Evolutionary conservation across 2,888 invertebrate species (phyloP).

Genomic region (Sinohyriopsis cumingii): DNA sequence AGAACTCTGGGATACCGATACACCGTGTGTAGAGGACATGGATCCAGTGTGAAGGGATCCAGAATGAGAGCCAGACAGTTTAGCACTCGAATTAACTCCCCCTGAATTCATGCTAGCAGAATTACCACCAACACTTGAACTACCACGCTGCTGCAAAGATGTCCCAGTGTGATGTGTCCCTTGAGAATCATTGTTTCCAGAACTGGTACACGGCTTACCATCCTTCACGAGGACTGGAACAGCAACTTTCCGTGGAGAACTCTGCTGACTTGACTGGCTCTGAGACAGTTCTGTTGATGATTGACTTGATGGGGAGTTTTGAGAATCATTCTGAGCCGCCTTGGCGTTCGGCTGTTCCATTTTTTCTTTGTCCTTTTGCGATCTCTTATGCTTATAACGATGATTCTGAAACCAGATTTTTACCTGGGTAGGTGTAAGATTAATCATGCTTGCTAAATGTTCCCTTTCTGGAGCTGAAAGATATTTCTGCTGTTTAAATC

Average conservation of each 20-base stretch:
- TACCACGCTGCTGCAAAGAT: conserved; percentile 36
- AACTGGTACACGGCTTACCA: conserved; percentile 75
- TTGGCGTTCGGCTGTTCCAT: conserved; percentile 42
- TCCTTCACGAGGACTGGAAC: conserved; percentile 74
- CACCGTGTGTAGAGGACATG: conserved; percentile 45
- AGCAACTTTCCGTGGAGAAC: conserved; percentile 66
- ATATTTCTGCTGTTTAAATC: conserved; percentile 98
- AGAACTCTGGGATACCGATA: conserved; percentile 33
- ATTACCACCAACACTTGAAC: conserved; percentile 22
- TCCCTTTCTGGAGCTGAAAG: conserved; percentile 97
- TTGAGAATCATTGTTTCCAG: conserved; percentile 26
- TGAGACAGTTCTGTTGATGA: conserved; percentile 38
- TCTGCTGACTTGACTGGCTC: conserved; percentile 26
- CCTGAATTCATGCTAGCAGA: conserved; percentile 18
- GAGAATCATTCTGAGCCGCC: conserved; percentile 18
- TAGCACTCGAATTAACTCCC: conserved; percentile 35
- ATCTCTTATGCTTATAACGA: conserved; percentile 67
- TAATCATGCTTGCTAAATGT: conserved; percentile 95
- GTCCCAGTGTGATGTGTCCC: conserved; percentile 23
- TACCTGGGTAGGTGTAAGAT: conserved; percentile 97
- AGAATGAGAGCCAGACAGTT: conserved; percentile 23
- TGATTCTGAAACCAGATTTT: conserved; percentile 74
- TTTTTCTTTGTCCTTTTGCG: conserved; percentile 69
- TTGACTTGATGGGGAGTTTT: conserved; percentile 40
- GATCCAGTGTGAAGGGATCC: conserved; percentile 23